A percentile compares a stretch with the other conserved stretches of the same genome.
phyloP scores from a whole-genome alignment of 35 echinoderm and acorn worm genomes.

The Acanthaster planci region DNA sequence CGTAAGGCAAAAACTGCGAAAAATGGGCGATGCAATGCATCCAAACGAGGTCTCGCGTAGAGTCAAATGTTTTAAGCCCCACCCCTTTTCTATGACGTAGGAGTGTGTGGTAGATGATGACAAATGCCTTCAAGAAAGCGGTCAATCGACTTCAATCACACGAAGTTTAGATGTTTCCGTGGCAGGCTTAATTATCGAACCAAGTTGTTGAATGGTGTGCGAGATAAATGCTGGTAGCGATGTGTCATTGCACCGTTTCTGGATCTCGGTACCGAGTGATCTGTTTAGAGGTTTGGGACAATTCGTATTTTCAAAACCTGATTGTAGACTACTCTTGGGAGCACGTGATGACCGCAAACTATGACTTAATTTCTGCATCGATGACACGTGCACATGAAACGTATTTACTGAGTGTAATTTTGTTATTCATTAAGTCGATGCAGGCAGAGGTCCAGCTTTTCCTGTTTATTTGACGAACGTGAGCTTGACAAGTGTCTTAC shows the following conservation, averaged over 20 bases:
- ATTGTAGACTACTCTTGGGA: not conserved
- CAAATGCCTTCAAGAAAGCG: constrained; percentile 17
- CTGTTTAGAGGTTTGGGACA: not conserved
- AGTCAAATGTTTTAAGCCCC: not conserved
- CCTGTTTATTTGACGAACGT: too few relatives aligned
- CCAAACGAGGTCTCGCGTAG: not conserved
- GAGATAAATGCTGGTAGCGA: constrained; percentile 4
- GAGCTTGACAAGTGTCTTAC: too few relatives aligned
- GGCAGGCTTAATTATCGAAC: constrained; percentile 18
- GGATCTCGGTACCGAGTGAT: not conserved
- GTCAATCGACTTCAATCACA: constrained; percentile 11
- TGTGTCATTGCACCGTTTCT: too few relatives aligned
- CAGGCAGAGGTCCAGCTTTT: too few relatives aligned
- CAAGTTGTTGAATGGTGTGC: constrained; percentile 8
- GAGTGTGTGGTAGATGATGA: not conserved
- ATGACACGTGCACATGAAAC: not conserved
- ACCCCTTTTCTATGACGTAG: not conserved
- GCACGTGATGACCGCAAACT: not conserved
- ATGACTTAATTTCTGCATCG: not conserved
- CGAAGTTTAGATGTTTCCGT: not conserved
- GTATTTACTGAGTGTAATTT: too few relatives aligned
- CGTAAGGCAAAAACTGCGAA: not conserved
- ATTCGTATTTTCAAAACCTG: not conserved
- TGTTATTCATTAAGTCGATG: too few relatives aligned
- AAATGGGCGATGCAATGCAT: not conserved